These are phyloP conservation scores for Tauraco erythrolophus DNA, from an alignment of 2,113 vertebrate genomes.

Conservation along the genomic window DNA sequence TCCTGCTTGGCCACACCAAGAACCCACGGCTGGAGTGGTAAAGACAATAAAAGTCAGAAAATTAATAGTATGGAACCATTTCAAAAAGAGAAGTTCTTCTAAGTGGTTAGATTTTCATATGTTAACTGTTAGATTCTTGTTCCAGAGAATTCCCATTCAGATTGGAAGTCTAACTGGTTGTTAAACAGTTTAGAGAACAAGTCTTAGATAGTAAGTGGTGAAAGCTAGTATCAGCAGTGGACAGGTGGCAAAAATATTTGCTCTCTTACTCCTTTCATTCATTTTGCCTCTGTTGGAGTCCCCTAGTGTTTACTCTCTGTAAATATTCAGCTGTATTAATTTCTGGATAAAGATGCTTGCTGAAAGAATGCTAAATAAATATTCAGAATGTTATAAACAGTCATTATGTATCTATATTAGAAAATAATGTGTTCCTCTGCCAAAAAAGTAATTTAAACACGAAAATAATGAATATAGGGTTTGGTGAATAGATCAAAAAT, in stretches of 20 bases:
- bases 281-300: neutral
- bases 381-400: neutral
- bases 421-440: neutral
- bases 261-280: neutral
- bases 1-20: neutral
- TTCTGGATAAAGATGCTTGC: neutral
- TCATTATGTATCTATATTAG: neutral
- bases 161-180: neutral
- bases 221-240: neutral
- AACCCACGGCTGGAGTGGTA: slow-evolving; percentile 71
- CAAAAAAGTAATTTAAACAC: neutral
- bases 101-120: slow-evolving; percentile 43
- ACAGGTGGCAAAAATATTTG: neutral
- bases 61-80: slow-evolving; percentile 76
- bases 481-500: neutral
- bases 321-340: neutral
- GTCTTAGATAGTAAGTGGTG: neutral
- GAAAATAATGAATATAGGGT: neutral
- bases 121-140: neutral
- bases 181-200: neutral
- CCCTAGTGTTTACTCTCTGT: neutral
- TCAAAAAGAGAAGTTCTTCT: slow-evolving; percentile 78
- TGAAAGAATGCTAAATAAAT: neutral
- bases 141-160: neutral
- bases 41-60: slow-evolving; percentile 71